Percentiles rank a stretch among this genome's conserved stretches.
Evolutionary conservation across 2,888 invertebrate species (phyloP).

Genomic region (Micropterix aruncella): DNA sequence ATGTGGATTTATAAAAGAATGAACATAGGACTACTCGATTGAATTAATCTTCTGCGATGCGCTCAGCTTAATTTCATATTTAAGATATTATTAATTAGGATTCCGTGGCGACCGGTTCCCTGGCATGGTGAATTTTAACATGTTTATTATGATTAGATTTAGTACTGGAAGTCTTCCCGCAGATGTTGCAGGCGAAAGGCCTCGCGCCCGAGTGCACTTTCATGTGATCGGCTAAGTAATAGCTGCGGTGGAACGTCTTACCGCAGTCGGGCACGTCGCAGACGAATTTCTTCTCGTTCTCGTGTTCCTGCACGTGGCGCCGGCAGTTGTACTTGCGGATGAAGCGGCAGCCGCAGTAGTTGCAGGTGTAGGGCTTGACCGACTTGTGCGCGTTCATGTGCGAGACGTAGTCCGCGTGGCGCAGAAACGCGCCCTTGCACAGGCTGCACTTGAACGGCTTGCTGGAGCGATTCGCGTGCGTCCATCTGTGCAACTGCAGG

Average conservation of each 20-base stretch:
- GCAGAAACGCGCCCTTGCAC: slow-evolving; percentile 74
- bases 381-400: slow-evolving; percentile 80
- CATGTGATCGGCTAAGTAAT: slow-evolving; percentile 78
- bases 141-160: slow-evolving; percentile 88
- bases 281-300: slow-evolving; percentile 61
- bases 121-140: slow-evolving; percentile 76
- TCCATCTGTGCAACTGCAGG: slow-evolving; percentile 79
- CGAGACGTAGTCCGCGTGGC: slow-evolving; percentile 64
- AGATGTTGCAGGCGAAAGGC: slow-evolving; percentile 75
- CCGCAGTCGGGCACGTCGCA: slow-evolving; percentile 62
- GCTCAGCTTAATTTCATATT: too few species aligned
- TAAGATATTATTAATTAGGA: too few species aligned
- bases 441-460: slow-evolving; percentile 76
- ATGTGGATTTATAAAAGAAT: too few species aligned
- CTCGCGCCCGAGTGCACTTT: slow-evolving; percentile 70
- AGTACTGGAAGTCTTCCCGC: slow-evolving; percentile 79
- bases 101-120: slow-evolving; percentile 77
- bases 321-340: slow-evolving; percentile 80
- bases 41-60: too few species aligned
- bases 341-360: slow-evolving; percentile 81
- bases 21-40: too few species aligned
- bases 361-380: slow-evolving; percentile 75
- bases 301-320: slow-evolving; percentile 74
- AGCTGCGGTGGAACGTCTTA: slow-evolving; percentile 75
- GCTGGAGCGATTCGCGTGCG: slow-evolving; percentile 67